Evolutionary conservation across 2,888 invertebrate genomes (phyloP).

Genomic region (Synanthedon myopaeformis): DNA sequence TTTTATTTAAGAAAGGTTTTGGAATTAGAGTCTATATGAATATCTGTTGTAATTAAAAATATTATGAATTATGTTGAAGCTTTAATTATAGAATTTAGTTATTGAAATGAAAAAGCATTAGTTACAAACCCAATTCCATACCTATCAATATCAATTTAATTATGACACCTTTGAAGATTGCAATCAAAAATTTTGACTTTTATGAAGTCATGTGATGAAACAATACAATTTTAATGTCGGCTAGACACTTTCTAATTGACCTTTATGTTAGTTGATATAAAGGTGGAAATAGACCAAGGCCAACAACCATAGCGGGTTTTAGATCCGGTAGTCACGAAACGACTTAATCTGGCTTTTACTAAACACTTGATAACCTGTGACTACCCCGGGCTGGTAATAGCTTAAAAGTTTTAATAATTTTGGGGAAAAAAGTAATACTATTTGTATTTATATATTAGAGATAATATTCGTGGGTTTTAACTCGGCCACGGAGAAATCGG

Average conservation of each 20-base stretch:
- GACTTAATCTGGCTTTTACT: neutral
- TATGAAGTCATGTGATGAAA: constrained; percentile 4
- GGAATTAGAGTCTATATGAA: no score
- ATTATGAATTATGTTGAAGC: neutral
- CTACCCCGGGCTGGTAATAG: neutral
- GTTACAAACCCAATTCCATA: neutral
- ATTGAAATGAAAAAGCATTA: neutral
- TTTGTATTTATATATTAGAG: no score
- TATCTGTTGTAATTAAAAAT: neutral
- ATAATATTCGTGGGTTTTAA: neutral
- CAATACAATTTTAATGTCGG: constrained; percentile 16
- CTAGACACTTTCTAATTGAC: constrained; percentile 52
- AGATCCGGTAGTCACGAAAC: constrained; percentile 61
- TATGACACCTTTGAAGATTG: constrained; percentile 13
- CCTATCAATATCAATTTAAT: constrained; percentile 17
- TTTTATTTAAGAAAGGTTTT: no score
- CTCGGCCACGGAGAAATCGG: neutral
- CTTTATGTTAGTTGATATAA: constrained; percentile 38
- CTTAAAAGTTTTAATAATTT: neutral
- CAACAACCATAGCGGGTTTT: constrained; percentile 50
- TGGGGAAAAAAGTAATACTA: neutral
- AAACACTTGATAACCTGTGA: neutral
- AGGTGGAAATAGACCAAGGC: constrained; percentile 63
- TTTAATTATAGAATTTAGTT: constrained; percentile 1
- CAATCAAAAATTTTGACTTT: constrained; percentile 12